Percentiles rank a stretch among this genome's conserved stretches.
Conservation (phyloP, 2,113 vertebrate genomes). For the Phasianus colchicus region DNA sequence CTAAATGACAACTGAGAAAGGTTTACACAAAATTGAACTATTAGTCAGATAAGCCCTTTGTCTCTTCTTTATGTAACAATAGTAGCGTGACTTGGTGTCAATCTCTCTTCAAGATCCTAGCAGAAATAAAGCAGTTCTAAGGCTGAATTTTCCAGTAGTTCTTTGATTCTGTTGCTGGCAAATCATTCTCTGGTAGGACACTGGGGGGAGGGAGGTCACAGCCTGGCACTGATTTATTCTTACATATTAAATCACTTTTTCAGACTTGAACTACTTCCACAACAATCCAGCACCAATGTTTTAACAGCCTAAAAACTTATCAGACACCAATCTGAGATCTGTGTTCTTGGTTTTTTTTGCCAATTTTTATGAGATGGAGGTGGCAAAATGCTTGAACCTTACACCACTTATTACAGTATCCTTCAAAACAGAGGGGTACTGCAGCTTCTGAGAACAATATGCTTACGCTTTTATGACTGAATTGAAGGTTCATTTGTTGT, state of each 20-base stretch:
- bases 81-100: not conserved
- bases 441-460: not conserved
- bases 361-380: not conserved
- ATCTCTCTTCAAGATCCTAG: not conserved
- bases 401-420: not conserved
- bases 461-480: not conserved
- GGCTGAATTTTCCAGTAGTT: not conserved
- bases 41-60: not conserved
- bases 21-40: not conserved
- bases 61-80: not conserved
- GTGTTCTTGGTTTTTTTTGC: not conserved
- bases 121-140: not conserved
- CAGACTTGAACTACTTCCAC: not conserved
- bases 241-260: not conserved
- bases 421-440: not conserved
- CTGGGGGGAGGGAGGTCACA: accelerated
- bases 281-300: not conserved
- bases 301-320: not conserved
- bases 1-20: not conserved
- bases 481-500: not conserved
- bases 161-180: not conserved
- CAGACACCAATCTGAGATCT: not conserved
- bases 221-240: not conserved
- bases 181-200: not conserved
- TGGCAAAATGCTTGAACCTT: not conserved